Evolutionary conservation across 2,888 invertebrate genomes (phyloP), one percentile per base, ranked within the genome.

Genomic region (Danaus chrysippus): DNA sequence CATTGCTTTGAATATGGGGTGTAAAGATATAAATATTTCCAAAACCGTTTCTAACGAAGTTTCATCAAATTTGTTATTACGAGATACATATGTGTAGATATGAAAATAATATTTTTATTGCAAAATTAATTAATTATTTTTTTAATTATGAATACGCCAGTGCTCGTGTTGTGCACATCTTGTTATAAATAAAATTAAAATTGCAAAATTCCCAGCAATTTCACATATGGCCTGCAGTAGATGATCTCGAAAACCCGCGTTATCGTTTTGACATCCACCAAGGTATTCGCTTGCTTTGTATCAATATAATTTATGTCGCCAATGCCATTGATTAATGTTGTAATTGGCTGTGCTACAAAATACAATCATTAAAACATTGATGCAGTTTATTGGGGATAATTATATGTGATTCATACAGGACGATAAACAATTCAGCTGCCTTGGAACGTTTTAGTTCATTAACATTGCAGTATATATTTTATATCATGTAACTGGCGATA

Each of bases 171-270:
- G 62, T 34, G 69, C 64, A 66, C 65, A 3, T 65, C 65, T 79
- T 78, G 83, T 85, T 87, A 89, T 87, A 89, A 89, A 89, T 89
- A 86, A 90, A 91, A 89, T 90, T 90, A 88, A 91, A 91, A 91
- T 91, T 90, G 87, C 86, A 88, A 90, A 89, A 87, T 86, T 84
- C 83, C 76, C 82, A 87, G 78, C 87, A 87, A 89, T 90, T 89
- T 89, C 89, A 87, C 89, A 89, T 88, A 89, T 86, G 89, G 89
- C 79, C 84, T 81, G 80, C 65, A 71, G 65, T 76, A 87, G 89
- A 90, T 87, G 84, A 88, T 89, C 91, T 85, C 68, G 78, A 72
- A 73, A 71, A 73, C 72, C 68, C 76, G 75, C 73, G 76, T 84
- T 89, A 89, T 90, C 82, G 80, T 80, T 82, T 85, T 87, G 88